Evolutionary conservation across 2,888 invertebrate genomes (phyloP).

Genomic region (Torymus tubicola): DNA sequence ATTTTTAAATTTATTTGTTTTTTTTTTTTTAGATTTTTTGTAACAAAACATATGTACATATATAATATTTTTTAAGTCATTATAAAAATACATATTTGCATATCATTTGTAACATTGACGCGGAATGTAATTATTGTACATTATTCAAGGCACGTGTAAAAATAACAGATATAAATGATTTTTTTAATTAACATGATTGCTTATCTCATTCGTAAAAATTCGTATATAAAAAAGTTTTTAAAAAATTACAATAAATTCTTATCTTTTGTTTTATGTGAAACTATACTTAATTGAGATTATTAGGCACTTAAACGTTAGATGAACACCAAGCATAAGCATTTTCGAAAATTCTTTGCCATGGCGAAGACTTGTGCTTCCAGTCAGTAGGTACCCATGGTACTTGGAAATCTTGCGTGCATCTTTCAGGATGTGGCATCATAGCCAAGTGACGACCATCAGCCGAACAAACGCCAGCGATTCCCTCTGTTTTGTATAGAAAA

Average conservation of each 20-base stretch:
- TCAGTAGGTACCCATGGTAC: constrained; percentile 84
- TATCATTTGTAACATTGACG: not conserved
- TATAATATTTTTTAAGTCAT: constrained; percentile 21
- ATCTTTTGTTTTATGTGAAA: too few relatives aligned
- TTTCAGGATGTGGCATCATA: constrained; percentile 99
- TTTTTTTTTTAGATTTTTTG: constrained; percentile 24
- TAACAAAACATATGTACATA: constrained; percentile 26
- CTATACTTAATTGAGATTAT: too few relatives aligned
- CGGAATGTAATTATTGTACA: constrained; percentile 35
- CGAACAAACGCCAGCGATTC: constrained; percentile 94
- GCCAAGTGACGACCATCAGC: constrained; percentile 95
- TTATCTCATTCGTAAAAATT: too few relatives aligned
- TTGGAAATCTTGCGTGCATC: constrained; percentile 93
- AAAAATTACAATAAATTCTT: not conserved
- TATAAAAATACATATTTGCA: constrained; percentile 4
- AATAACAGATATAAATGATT: constrained; percentile 31
- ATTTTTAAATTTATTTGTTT: constrained; percentile 15
- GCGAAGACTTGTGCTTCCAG: constrained; percentile 82
- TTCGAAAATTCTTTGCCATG: constrained; percentile 94
- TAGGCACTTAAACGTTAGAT: constrained; percentile 7
- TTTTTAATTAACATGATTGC: constrained; percentile 21
- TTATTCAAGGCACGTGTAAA: constrained; percentile 37
- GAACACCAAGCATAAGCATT: constrained; percentile 88
- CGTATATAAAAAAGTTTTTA: constrained; percentile 27
- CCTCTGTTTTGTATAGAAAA: constrained; percentile 77